These are phyloP conservation scores for Crocodylus rhombifer DNA, from an alignment of 2,797 vertebrate genomes.

Conservation along the genomic window DNA sequence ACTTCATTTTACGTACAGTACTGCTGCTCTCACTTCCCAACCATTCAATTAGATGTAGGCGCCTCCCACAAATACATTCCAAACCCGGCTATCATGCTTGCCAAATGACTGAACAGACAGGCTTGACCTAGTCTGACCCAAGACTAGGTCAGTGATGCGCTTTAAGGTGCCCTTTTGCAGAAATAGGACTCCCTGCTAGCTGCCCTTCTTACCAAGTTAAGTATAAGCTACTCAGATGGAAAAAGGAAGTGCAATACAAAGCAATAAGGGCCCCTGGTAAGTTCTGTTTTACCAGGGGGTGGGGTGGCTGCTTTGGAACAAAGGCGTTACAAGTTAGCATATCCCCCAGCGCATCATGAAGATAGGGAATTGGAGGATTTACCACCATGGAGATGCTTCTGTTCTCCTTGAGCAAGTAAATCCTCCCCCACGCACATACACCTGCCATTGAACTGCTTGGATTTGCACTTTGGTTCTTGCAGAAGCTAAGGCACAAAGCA, in stretches of 20 bases:
- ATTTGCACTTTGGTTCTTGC: background rate
- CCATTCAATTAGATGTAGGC: background rate
- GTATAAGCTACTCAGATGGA: background rate
- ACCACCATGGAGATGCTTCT: fast-evolving
- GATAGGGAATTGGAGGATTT: background rate
- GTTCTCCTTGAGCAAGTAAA: background rate
- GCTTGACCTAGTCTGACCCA: background rate
- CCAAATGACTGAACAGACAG: background rate
- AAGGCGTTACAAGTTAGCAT: background rate
- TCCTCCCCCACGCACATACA: background rate
- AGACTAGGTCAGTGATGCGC: background rate
- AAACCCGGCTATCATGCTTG: background rate
- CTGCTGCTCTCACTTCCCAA: background rate
- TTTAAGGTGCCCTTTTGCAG: background rate
- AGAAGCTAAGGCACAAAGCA: background rate
- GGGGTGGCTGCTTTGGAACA: background rate
- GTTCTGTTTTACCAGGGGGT: background rate
- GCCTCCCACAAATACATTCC: background rate
- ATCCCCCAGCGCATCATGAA: background rate
- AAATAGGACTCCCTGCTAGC: background rate
- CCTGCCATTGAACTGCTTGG: too few species aligned
- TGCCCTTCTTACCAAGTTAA: background rate
- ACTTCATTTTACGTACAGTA: background rate
- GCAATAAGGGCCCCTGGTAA: background rate
- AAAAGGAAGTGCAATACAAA: too few species aligned